Conservation (phyloP, 2,888 invertebrate species). For the Sarcophaga carnaria region DNA sequence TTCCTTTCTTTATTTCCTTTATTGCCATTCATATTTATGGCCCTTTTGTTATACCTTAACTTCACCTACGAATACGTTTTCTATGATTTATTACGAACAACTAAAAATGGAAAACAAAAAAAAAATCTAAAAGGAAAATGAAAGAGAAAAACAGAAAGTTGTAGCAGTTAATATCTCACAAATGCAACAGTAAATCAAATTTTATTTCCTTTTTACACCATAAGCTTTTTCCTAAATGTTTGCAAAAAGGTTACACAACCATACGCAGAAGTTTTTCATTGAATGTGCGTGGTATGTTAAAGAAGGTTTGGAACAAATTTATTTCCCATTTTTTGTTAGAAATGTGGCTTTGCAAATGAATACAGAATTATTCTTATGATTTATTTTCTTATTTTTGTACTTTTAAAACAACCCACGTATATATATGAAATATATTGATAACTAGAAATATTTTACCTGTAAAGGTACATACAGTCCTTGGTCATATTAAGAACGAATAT, state of each 20-base stretch:
- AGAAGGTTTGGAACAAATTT: background rate
- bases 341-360: too few relatives aligned
- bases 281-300: background rate
- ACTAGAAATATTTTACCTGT: background rate
- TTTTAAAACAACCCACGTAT: background rate
- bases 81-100: conserved; percentile 50
- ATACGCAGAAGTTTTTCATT: conserved; percentile 4
- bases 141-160: conserved; percentile 30
- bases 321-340: too few relatives aligned
- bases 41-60: conserved; percentile 60
- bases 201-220: conserved; percentile 77
- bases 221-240: conserved; percentile 59
- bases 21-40: conserved; percentile 56
- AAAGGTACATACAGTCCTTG: background rate
- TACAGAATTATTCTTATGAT: too few relatives aligned
- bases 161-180: conserved; percentile 69
- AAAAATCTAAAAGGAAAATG: conserved; percentile 14
- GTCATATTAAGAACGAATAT: background rate
- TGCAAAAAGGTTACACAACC: background rate
- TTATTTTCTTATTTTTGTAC: too few relatives aligned
- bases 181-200: conserved; percentile 79
- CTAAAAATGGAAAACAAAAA: background rate
- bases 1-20: conserved; percentile 47
- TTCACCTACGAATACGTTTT: conserved; percentile 48
- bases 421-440: conserved; percentile 13